Conservation (phyloP, 2,888 invertebrate genomes). For the Nebria salina region DNA sequence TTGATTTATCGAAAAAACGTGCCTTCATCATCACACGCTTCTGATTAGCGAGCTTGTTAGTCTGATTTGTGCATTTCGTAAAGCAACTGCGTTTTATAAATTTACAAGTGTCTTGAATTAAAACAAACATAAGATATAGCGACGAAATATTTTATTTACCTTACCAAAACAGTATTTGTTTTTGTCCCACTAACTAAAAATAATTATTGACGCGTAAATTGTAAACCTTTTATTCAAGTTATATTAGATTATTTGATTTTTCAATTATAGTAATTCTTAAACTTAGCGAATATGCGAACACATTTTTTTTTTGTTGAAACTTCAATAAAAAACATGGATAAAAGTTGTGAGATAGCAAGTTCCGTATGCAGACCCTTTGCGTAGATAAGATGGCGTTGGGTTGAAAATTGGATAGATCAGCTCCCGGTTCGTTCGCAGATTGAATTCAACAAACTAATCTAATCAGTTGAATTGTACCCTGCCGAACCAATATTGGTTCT, state of each 20-base stretch:
- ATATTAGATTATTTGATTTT: too few species aligned
- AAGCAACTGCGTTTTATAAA: neutral
- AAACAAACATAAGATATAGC: neutral
- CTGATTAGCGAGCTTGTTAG: constrained; percentile 38
- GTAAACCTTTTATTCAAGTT: too few species aligned
- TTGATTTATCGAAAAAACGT: constrained; percentile 42
- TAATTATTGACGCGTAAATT: too few species aligned
- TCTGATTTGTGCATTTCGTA: constrained; percentile 26
- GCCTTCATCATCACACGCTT: constrained; percentile 21
- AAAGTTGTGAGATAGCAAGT: neutral
- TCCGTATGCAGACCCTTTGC: neutral
- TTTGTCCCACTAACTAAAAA: too few species aligned
- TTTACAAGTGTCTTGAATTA: neutral
- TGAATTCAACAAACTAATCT: constrained; percentile 47
- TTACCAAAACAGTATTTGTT: too few species aligned
- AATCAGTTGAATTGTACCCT: constrained; percentile 46
- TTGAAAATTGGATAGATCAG: constrained; percentile 39
- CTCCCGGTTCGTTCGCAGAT: constrained; percentile 24
- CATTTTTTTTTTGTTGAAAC: neutral
- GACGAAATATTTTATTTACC: neutral
- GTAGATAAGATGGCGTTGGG: constrained; percentile 25
- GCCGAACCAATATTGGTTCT: constrained; percentile 45
- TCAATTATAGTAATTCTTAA: too few species aligned
- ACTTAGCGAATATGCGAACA: neutral
- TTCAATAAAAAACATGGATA: neutral